Evolutionary conservation across 2,888 invertebrate species (phyloP), one percentile per base, ranked within the genome.

Genomic region (Erebia epiphron): DNA sequence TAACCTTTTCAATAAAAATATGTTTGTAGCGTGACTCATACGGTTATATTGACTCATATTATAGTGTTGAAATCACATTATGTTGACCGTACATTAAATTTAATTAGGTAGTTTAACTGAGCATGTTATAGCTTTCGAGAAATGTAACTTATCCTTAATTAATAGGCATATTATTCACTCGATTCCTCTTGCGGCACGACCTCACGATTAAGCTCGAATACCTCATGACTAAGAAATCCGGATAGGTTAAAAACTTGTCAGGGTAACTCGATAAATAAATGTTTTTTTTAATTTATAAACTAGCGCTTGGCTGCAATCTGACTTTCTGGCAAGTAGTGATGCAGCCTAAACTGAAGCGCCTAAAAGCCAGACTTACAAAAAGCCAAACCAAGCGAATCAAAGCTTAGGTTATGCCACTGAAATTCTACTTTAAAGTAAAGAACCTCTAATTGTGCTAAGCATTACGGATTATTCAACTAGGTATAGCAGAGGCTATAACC

Each of bases 121-220:
- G 21, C 49, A 21, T 62, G 49, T 62, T 49, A 49, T 21, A 62
- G 49, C 62, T 49, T 62, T 49, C 21, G 8, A 62, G 60, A 60
- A 43, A 60, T 41, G 16, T 41, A 60, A 41, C 16, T 60, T 62
- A 62, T 62, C 49, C 61, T 21, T 62, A 62, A 62, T 62, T 46
- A 62, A 60, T 41, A 35, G 46, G 61, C 7, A 16, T 62, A 62
- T 46, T 62, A n/a, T 41, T n/a, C 58, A 8, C 35, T 41, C 41
- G n/a, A 41, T 57, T 26, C 26, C 57, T 57, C 8, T 14, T 43
- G 16, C 21, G 56, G 21, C 21, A 18, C 13, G 11, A 46, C 18
- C 61, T 62, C 18, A 18, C 43, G 46, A 21, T 14, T 43, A 43
- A 46, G 16, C 21, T 46, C 18, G 46, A 49, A 21, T 43, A 43